Conservation (phyloP, 2,797 vertebrate genomes). For the Pyrocephalus nanus region DNA sequence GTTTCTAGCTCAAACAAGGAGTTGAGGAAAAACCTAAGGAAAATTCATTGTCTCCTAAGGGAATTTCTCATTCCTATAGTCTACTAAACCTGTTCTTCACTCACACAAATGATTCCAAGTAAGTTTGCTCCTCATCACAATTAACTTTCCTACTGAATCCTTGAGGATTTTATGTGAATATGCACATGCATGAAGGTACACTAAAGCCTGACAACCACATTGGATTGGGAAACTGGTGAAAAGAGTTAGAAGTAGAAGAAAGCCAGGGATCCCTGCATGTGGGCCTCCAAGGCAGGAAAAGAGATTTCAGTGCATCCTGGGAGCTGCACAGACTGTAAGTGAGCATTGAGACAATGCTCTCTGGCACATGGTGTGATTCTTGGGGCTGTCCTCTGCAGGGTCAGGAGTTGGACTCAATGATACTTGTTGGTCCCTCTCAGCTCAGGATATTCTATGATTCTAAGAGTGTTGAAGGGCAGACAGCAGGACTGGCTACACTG, state of each 20-base stretch:
- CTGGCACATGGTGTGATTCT: not conserved
- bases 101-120: not conserved
- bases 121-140: not conserved
- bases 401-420: accelerated
- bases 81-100: not conserved
- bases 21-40: not conserved
- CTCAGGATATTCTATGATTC: not conserved
- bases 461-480: not conserved
- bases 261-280: not conserved
- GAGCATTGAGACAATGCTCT: not conserved
- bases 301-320: accelerated
- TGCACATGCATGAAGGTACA: too few relatives aligned
- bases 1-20: not conserved
- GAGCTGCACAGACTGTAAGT: accelerated
- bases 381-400: accelerated
- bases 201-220: not conserved
- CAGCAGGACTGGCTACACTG: accelerated
- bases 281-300: not conserved
- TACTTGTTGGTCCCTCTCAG: not conserved
- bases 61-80: accelerated
- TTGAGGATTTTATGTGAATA: not conserved
- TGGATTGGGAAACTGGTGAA: not conserved
- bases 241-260: not conserved
- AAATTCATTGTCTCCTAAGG: not conserved
- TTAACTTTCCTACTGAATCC: not conserved